Evolutionary conservation across 2,797 vertebrate species (phyloP).

Genomic region (Taeniopygia guttata): DNA sequence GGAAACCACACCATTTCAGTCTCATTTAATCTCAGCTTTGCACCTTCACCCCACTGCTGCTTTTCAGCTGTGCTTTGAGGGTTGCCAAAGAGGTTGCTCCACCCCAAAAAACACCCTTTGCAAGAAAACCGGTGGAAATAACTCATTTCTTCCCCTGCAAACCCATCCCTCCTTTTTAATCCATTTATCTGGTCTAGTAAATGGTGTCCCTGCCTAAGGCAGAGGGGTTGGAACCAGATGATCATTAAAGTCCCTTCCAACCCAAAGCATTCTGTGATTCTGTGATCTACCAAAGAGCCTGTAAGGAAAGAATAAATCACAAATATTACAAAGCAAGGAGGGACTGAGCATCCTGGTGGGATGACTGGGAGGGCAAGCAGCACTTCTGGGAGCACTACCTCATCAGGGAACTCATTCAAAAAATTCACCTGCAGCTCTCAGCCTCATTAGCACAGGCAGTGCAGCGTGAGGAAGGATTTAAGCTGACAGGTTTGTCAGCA

Average conservation of each 20-base stretch:
- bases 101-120: not conserved
- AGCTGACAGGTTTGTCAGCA: slow-evolving; percentile 20
- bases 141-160: not conserved
- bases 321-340: not conserved
- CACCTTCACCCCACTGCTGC: not conserved
- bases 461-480: slow-evolving; percentile 19
- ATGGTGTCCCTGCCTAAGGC: not conserved
- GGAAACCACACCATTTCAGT: not conserved
- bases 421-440: slow-evolving; percentile 24
- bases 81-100: not conserved
- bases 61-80: not conserved
- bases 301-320: not conserved
- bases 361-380: not conserved
- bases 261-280: not conserved
- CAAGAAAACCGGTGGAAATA: not conserved
- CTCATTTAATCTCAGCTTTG: not conserved
- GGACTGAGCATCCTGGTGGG: not conserved
- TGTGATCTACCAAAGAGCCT: not conserved
- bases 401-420: slow-evolving; percentile 26
- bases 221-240: not conserved
- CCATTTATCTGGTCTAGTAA: not conserved
- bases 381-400: not conserved
- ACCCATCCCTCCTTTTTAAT: not conserved
- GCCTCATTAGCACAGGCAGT: slow-evolving; percentile 15
- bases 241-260: not conserved